Evolutionary conservation across 2,888 invertebrate species (phyloP), one percentile per base, ranked within the genome.

Genomic region (Heterodera filipjevi): DNA sequence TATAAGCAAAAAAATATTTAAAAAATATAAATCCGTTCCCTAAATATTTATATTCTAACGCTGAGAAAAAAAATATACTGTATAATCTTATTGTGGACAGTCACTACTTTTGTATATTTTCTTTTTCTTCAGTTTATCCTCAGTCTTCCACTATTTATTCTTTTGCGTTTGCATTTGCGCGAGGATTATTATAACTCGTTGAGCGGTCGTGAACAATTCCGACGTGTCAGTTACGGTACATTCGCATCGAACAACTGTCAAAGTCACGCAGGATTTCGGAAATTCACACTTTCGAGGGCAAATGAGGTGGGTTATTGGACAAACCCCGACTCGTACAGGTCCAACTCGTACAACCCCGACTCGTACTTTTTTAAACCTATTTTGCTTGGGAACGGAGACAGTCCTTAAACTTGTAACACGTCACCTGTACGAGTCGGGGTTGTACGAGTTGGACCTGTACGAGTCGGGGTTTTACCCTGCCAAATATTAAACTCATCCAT

Each of bases 101-200:
- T 44, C 46, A 10, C 39, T 22, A 22, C 6, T 49, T 49, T n/a
- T 59, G n/a, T 27, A 27, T n/a, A 3, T 8, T 19, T 59, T n/a
- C 27, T 59, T n/a, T 53, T 72, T 72, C 83, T 85, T 78, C 85
- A 82, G 89, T 76, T 85, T 30, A 79, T 87, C 35, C 85, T 89
- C 79, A 84, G 85, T 79, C 82, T 89, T 66, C 89, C 89, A 32
- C 84, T 89, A 64, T 89, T 89, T 79, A 80, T 89, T 27, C 83
- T 89, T 27, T 82, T 87, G 5, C 87, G 89, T 66, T 77, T 89
- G 59, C 84, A 79, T 70, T 76, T 84, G 79, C 84, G 77, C 74
- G 87, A 77, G 76, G 80, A 85, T 46, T 84, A 81, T 79, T 87
- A 87, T 83, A 85, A 87, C 79, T 83, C 85, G n/a, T 77, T 87